Evolutionary conservation across 92 coral and sea anemone genomes (phyloP), one percentile per base, ranked within the genome.

Genomic region (Paragorgia papillata): DNA sequence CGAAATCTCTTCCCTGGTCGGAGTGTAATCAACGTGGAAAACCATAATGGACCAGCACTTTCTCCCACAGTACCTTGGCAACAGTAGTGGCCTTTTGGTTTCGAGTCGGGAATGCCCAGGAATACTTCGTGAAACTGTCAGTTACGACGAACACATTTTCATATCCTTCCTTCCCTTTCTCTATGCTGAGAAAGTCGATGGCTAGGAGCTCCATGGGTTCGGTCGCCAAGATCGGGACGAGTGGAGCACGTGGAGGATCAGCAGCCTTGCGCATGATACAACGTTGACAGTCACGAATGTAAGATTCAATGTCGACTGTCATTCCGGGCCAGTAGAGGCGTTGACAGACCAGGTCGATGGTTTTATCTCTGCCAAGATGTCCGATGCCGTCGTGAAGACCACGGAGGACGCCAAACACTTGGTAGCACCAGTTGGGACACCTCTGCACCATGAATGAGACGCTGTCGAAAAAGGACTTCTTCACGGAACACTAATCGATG

Each of bases 51-150:
- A n/a, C n/a, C n/a, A n/a, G n/a, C n/a, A n/a, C 61, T 83, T 85
- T 85, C 69, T 85, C 85, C 85, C 85, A 85, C 31, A 85, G 75
- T 33, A 85, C 56, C 39, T 63, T 83, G 40, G 87, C 83, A 41
- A 83, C 83, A 15, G 87, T 75, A 7, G 73, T 31, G 43, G 87
- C 83, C 58, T 76, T 68, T 43, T 83, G 83, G 74, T 84, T 78
- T 12, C 88, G 70, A 15, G 87, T 83, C 33, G 87, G 84, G 34
- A 79, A 68, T 10, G 84, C 82, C 82, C 79, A 77, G 31, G 87
- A 54, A 41, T 53, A 77, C 63, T 83, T 83, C 21, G 87, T 83
- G 57, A 83, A 82, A 27, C 70, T 62, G 60, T 75, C 81, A 27
- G 69, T 74, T 43, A 83, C 79, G n/a, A 76, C 87, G 14, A 84